A percentile compares a stretch with the other conserved stretches of the same genome.
Evolutionary conservation across 2,888 invertebrate species (phyloP).

Genomic region (Sturmia bella): DNA sequence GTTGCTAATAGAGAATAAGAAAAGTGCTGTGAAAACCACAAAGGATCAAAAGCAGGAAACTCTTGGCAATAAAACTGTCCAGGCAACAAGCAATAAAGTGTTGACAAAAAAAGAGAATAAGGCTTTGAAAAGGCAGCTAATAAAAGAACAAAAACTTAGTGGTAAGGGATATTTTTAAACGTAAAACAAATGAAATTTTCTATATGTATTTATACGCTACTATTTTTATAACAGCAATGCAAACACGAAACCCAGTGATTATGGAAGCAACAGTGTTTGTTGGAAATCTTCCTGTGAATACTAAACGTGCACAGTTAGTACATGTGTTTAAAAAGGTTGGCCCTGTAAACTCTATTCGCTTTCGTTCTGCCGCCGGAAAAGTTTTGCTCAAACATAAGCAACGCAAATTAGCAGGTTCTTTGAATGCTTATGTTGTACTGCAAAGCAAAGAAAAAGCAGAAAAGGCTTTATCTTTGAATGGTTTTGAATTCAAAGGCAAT

Average conservation of each 20-base stretch:
- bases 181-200: background rate
- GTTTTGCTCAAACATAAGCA: slow-evolving; percentile 77
- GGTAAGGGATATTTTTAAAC: slow-evolving; percentile 34
- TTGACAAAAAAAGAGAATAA: slow-evolving; percentile 50
- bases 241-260: slow-evolving; percentile 69
- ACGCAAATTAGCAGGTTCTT: slow-evolving; percentile 74
- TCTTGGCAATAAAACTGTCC: background rate
- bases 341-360: slow-evolving; percentile 75
- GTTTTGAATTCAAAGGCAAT: slow-evolving; percentile 77
- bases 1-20: no score
- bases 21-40: no score
- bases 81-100: slow-evolving; percentile 17
- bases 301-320: slow-evolving; percentile 78
- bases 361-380: slow-evolving; percentile 79
- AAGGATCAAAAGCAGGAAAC: no score
- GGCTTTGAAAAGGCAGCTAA: slow-evolving; percentile 46
- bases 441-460: slow-evolving; percentile 73
- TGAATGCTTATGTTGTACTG: slow-evolving; percentile 80
- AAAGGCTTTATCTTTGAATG: slow-evolving; percentile 77
- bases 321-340: slow-evolving; percentile 76
- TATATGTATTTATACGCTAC: background rate
- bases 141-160: slow-evolving; percentile 59
- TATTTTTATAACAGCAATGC: slow-evolving; percentile 27
- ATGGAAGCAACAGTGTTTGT: slow-evolving; percentile 79
- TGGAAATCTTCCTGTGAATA: slow-evolving; percentile 80